Evolutionary conservation across 2,888 invertebrate species (phyloP), one percentile per base, ranked within the genome.

Genomic region (Drosophila nr. medialis): DNA sequence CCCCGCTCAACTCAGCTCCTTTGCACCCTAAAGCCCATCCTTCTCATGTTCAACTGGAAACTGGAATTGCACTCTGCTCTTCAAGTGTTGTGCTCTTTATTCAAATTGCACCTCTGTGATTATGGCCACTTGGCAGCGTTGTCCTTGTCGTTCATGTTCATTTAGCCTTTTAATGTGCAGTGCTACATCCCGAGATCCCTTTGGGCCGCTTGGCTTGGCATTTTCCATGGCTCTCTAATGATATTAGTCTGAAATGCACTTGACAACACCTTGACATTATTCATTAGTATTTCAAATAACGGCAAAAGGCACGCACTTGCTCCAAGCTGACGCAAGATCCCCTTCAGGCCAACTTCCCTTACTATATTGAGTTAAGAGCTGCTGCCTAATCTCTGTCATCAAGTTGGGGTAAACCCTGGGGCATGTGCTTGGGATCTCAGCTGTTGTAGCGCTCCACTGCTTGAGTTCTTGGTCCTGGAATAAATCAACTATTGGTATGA

Each of bases 91-190:
- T 60, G 59, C 73, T 71, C 81, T 65, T 71, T 64, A 68, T 67
- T 70, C 72, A 90, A 90, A 86, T 90, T 89, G 86, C 89, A 86
- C 87, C 90, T 80, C 81, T 86, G 90, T 84, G 90, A 90, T 86
- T 89, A 89, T 78, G 76, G 87, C 90, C 89, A 88, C 90, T 86
- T 83, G 80, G 70, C 80, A 64, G 56, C 58, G 63, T 55, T 74
- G 61, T 68, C 70, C 38, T 66, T 72, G 82, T 64, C 64, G 76
- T 64, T 51, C 63, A 32, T 70, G 71, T 76, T 72, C 77, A 85
- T 75, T 90, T 75, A 72, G 84, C 78, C 72, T 80, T 76, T 90
- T 86, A 80, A 72, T 72, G 70, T 49, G 66, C 67, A 36, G 6
- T 10, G 56, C 70, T 49, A 10, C 34, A 36, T 54, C 36, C 60